Evolutionary conservation across 2,113 vertebrate species (phyloP), one percentile per base, ranked within the genome.

Genomic region (Bos javanicus): DNA sequence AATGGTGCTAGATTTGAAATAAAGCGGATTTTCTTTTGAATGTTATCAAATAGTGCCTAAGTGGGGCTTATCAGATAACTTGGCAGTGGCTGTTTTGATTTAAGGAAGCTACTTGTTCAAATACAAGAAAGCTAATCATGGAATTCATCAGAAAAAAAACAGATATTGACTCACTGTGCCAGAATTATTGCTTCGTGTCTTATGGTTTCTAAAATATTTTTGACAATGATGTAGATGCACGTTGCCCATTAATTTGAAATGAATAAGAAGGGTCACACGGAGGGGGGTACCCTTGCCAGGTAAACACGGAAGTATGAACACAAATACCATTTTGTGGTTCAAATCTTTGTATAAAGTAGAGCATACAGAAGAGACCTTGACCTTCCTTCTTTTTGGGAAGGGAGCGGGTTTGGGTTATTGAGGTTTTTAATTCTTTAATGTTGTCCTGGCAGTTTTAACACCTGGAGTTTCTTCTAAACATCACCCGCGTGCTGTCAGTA

Each of bases 141-240:
- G 62, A 89, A 83, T 84, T 95, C 8, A n/a, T 91, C 21, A 43
- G 14, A 71, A 78, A 85, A 88, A 89, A 62, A 76, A 19, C 30
- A 92, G 54, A 91, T 8, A 2, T 80, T 85, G 26, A 88, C 21
- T 57, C 46, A 50, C 76, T 78, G 39, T 30, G 50, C 15, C 16
- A 90, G 85, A 95, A 93, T 94, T 91, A 92, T 83, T 97, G 67
- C 76, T 93, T 84, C 11, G 0, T 84, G 59, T 89, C 91, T 95
- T 95, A 23, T 64, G 17, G 12, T 94, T 94, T 95, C 43, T 96
- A 25, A 88, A 80, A 60, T 86, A 87, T 57, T 85, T 84, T 95
- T 81, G 83, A 82, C 21, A 67, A 4, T 28, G 13, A 60, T 76
- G 19, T 81, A 43, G 39, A n/a, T 82, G 4, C 50, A 43, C 21